Conservation (phyloP, 2,797 vertebrate genomes). For the Sebastes oblongus region DNA sequence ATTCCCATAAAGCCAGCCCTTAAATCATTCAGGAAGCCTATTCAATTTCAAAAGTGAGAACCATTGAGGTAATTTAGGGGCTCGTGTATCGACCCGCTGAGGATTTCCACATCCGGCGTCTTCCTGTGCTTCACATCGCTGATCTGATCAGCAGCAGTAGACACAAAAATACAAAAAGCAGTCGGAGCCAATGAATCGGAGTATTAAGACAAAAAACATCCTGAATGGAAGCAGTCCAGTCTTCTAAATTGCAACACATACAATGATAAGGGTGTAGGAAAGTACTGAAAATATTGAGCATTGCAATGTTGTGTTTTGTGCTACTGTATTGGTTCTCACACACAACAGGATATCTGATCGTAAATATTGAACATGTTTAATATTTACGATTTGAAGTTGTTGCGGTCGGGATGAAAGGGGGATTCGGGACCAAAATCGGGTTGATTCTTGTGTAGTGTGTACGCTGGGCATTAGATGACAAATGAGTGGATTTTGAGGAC, state of each 20-base stretch:
- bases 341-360: too few relatives aligned
- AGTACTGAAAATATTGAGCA: too few relatives aligned
- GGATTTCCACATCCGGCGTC: constrained; percentile 47
- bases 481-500: neutral
- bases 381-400: too few relatives aligned
- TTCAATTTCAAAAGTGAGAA: constrained; percentile 71
- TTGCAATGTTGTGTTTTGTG: too few relatives aligned
- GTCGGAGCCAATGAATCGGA: neutral
- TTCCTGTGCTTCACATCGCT: constrained; percentile 16
- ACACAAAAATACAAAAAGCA: neutral
- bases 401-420: too few relatives aligned
- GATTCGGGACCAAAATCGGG: accelerated
- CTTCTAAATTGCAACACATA: neutral
- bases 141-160: constrained; percentile 17
- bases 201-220: neutral
- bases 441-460: too few relatives aligned
- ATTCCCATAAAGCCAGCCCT: constrained; percentile 61
- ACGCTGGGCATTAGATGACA: neutral
- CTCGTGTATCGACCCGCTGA: constrained; percentile 49
- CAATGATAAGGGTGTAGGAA: neutral
- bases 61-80: constrained; percentile 60
- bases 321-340: too few relatives aligned
- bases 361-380: too few relatives aligned
- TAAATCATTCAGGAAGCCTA: constrained; percentile 66
- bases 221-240: neutral